phyloP scores from a whole-genome alignment of 2,113 vertebrate species.

The Halichoeres trimaculatus region DNA sequence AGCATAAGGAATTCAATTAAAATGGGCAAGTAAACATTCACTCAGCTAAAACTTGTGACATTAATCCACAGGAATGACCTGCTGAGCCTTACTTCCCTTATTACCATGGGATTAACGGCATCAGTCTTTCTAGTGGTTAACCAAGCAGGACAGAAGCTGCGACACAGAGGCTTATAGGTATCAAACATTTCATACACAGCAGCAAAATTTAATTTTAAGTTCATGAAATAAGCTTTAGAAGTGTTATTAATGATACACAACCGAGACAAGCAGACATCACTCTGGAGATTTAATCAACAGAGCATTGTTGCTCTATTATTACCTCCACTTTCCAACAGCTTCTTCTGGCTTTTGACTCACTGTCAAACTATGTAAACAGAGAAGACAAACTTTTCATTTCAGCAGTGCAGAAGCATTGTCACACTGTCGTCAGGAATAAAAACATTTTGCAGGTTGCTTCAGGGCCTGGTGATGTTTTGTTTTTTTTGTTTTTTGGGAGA shows the following conservation, averaged over 20 bases:
- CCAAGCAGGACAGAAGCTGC: constrained; percentile 24
- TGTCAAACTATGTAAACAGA: constrained; percentile 10
- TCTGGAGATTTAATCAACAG: constrained; percentile 16
- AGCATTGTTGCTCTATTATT: constrained; percentile 14
- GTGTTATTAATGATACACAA: constrained; percentile 12
- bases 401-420: constrained; percentile 4
- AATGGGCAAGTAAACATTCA: constrained; percentile 66
- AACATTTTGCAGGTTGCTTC: constrained; percentile 23
- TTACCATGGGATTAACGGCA: constrained; percentile 51
- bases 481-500: constrained; percentile 16
- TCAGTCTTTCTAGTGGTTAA: constrained; percentile 43
- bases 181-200: constrained; percentile 5
- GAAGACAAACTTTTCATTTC: constrained; percentile 33
- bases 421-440: constrained; percentile 7
- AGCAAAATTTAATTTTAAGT: background rate
- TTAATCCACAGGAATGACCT: constrained; percentile 47
- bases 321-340: constrained; percentile 2
- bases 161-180: constrained; percentile 1
- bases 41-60: constrained; percentile 64
- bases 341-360: constrained; percentile 5
- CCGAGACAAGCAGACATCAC: constrained; percentile 13
- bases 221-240: background rate
- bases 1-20: constrained; percentile 69
- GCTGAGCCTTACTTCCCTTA: constrained; percentile 21
- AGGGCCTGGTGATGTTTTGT: constrained; percentile 11